phyloP scores from a whole-genome alignment of 2,113 vertebrate genomes.

The Tragulus kanchil region DNA sequence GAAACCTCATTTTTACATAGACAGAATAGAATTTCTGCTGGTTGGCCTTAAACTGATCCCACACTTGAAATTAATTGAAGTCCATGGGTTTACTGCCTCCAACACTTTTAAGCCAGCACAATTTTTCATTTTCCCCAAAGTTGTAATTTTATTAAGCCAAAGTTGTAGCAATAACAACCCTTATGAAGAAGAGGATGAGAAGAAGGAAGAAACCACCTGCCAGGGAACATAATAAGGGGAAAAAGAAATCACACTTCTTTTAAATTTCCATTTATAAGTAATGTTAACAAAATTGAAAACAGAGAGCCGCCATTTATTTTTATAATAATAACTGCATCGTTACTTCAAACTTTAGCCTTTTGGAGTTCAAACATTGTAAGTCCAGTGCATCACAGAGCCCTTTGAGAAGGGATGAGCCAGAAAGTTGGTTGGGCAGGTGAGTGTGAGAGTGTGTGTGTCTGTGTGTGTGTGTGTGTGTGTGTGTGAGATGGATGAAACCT shows the following conservation, averaged over 20 bases:
- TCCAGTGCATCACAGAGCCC: background rate
- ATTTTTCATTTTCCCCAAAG: slow-evolving; percentile 89
- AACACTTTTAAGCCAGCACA: slow-evolving; percentile 87
- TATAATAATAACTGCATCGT: slow-evolving; percentile 46
- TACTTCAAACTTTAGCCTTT: slow-evolving; percentile 65
- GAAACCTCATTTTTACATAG: slow-evolving; percentile 91
- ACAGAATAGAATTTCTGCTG: slow-evolving; percentile 89
- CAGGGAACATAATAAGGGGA: slow-evolving; percentile 81
- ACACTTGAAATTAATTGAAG: slow-evolving; percentile 91
- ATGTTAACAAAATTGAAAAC: slow-evolving; percentile 80
- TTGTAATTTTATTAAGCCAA: slow-evolving; percentile 88
- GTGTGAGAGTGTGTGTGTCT: too few relatives aligned
- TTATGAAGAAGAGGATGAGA: slow-evolving; percentile 80
- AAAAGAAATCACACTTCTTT: slow-evolving; percentile 83
- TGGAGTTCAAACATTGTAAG: slow-evolving; percentile 53
- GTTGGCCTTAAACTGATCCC: slow-evolving; percentile 88
- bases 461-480: too few relatives aligned
- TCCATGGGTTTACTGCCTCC: slow-evolving; percentile 89
- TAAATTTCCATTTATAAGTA: slow-evolving; percentile 85
- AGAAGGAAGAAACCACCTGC: slow-evolving; percentile 83
- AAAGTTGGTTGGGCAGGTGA: background rate
- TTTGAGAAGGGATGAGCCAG: slow-evolving; percentile 30
- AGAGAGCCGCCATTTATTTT: slow-evolving; percentile 79
- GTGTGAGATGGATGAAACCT: too few relatives aligned
- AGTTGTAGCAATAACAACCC: slow-evolving; percentile 87